Percentiles rank a stretch among this genome's conserved stretches.
Evolutionary conservation across 1,140 invertebrate species (phyloP).

Genomic region (Sitobion miscanthi): DNA sequence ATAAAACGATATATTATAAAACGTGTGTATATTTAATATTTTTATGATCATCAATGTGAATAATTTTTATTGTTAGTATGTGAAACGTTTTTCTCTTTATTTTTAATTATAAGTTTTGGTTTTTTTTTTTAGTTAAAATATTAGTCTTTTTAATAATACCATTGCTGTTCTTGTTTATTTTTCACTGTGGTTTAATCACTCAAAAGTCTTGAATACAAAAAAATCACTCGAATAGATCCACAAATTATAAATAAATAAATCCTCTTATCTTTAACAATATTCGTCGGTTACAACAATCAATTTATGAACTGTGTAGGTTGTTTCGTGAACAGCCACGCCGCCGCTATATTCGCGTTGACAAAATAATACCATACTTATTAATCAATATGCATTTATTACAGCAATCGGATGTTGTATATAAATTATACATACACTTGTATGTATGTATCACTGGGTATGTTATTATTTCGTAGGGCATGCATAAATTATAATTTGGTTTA

Average conservation of each 20-base stretch:
- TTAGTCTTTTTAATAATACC: background rate
- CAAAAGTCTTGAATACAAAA: background rate
- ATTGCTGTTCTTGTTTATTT: background rate
- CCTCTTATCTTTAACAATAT: background rate
- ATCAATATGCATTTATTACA: constrained; percentile 9
- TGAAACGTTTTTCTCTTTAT: background rate
- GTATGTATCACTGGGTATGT: background rate
- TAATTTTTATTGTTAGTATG: background rate
- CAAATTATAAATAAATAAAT: background rate
- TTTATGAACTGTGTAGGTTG: background rate
- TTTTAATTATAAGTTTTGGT: background rate
- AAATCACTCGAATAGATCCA: background rate
- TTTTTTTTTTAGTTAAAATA: background rate
- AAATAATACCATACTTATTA: background rate
- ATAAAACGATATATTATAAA: background rate
- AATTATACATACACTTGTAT: background rate
- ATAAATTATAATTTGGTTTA: background rate
- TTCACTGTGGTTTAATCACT: background rate
- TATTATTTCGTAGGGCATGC: background rate
- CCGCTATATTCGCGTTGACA: background rate
- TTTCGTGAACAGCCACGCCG: background rate
- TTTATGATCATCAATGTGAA: background rate
- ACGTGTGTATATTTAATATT: background rate
- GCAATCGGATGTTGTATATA: background rate
- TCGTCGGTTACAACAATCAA: background rate